phyloP scores from a whole-genome alignment of 2,888 invertebrate genomes.

The Thera obeliscata region DNA sequence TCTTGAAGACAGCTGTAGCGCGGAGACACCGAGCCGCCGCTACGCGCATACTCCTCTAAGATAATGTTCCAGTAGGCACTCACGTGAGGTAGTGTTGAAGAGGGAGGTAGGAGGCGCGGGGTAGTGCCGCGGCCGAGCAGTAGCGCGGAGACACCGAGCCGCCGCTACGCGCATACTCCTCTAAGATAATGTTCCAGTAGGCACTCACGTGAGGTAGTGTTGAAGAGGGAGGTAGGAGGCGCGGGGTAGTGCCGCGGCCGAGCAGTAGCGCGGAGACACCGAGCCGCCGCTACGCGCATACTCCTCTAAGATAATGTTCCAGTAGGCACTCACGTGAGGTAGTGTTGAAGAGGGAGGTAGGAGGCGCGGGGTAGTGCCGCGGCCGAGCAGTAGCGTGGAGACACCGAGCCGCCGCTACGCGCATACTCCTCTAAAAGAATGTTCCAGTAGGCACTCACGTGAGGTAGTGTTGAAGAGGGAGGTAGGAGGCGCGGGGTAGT shows the following conservation, averaged over 20 bases:
- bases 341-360: constrained; percentile 24
- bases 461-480: constrained; percentile 20
- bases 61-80: constrained; percentile 12
- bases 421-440: too few relatives aligned
- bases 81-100: constrained; percentile 17
- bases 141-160: too few relatives aligned
- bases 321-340: constrained; percentile 15
- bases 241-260: constrained; percentile 86
- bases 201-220: constrained; percentile 88
- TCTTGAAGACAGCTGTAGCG: too few relatives aligned
- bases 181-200: constrained; percentile 42
- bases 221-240: constrained; percentile 65
- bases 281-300: too few relatives aligned
- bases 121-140: not conserved
- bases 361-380: constrained; percentile 12
- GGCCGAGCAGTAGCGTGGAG: too few relatives aligned
- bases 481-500: constrained; percentile 18
- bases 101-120: constrained; percentile 24
- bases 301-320: too few relatives aligned
- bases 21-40: too few relatives aligned
- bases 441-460: constrained; percentile 13
- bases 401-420: too few relatives aligned
- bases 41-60: too few relatives aligned
- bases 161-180: too few relatives aligned
- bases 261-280: too few relatives aligned